A percentile compares a stretch with the other conserved stretches of the same genome.
phyloP scores from a whole-genome alignment of 2,797 vertebrate genomes.

The Thamnophis elegans region DNA sequence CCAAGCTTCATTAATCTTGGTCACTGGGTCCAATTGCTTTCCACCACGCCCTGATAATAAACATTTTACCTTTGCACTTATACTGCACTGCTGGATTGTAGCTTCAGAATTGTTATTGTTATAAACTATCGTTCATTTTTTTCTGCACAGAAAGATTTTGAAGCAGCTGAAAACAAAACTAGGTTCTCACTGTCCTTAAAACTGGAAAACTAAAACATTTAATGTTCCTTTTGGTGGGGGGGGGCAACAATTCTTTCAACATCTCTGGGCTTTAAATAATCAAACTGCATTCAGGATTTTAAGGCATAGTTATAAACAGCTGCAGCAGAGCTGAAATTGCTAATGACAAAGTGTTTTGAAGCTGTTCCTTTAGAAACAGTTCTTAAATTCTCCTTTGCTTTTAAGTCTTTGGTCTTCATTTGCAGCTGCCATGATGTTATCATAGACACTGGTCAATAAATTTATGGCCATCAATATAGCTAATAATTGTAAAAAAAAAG shows the following conservation, averaged over 20 bases:
- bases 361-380: not conserved
- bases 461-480: not conserved
- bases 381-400: not conserved
- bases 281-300: not conserved
- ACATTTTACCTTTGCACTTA: conserved; percentile 59
- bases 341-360: not conserved
- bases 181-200: not conserved
- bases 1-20: conserved; percentile 97
- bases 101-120: not conserved
- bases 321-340: not conserved
- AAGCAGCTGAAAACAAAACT: not conserved
- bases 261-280: not conserved
- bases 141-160: not conserved
- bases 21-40: conserved; percentile 84
- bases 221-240: not conserved
- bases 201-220: not conserved
- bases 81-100: conserved; percentile 53
- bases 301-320: not conserved
- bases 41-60: conserved; percentile 79
- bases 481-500: not conserved
- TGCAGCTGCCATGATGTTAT: not conserved
- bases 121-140: not conserved
- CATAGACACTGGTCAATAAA: not conserved
- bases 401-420: not conserved
- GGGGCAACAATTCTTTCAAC: not conserved